Base-by-base conservation (phyloP, 2,113 vertebrate species). In the Lutjanus erythropterus region DNA sequence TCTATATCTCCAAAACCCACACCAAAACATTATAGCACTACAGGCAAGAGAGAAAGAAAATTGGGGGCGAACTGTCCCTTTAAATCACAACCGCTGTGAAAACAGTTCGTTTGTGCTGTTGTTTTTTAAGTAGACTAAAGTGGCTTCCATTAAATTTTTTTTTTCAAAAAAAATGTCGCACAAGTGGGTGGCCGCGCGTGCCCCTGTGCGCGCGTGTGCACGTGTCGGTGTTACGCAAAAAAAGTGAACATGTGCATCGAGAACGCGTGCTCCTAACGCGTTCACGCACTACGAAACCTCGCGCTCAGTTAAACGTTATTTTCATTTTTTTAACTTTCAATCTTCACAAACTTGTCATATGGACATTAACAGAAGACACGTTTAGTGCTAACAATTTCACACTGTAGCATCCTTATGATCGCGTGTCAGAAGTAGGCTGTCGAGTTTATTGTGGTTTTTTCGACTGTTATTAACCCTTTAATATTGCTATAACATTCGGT, bases 171-270 rank as follows among this genome's bases (percentile, higher is more conserved):
- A 25, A 55, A 52, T 67, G 44, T 41, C 52, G 46, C 59, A 49
- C 35, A 15, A 19, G 76, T 75, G 53, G 62, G 74, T 61, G 74
- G 11, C n/a, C n/a, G n/a, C 31, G 35, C 0, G 33, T 12, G 41
- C n/a, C n/a, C n/a, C n/a, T 3, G 67, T n/a, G 60, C 58, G 58
- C 52, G 61, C 50, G 60, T 2, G 83, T 69, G 71, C 65, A 61
- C 71, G 78, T 62, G 73, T 14, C 23, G 7, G 55, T 23, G 35
- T 21, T n/a, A 3, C 10, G 42, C 19, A 31, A 27, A n/a, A n/a
- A n/a, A n/a, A 75, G 44, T 14, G 56, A 52, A 66, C 50, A 33
- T 1, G 62, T 35, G 71, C 77, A 39, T 31, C 19, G 9, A 27
- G 3, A 41, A 70, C 70, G 56, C 81, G 65, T 50, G 27, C 64